Evolutionary conservation across 2,113 vertebrate species (phyloP).

Genomic region (Phylloscopus trochiloides): DNA sequence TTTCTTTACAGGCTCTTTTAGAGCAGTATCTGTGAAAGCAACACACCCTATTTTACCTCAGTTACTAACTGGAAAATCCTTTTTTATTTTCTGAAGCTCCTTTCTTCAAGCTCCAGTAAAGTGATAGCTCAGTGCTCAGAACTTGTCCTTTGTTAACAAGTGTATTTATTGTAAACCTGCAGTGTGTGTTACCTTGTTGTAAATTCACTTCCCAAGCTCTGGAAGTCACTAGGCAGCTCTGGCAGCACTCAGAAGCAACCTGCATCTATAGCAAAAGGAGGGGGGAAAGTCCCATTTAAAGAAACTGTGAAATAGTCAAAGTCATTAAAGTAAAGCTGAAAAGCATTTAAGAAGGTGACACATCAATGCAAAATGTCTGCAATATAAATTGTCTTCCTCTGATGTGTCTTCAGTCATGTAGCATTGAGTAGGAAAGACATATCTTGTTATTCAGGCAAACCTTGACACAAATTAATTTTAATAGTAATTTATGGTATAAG

Average conservation of each 20-base stretch:
- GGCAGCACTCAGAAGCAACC: not conserved
- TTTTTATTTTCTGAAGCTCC: not conserved
- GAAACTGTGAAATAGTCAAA: not conserved
- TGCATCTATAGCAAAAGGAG: not conserved
- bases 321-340: not conserved
- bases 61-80: not conserved
- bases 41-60: not conserved
- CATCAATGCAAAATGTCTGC: not conserved
- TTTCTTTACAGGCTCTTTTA: not conserved
- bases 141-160: not conserved
- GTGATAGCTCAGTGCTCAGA: not conserved
- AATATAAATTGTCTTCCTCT: not conserved
- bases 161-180: not conserved
- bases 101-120: not conserved
- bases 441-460: not conserved
- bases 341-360: not conserved
- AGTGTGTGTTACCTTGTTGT: not conserved
- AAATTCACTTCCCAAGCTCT: not conserved
- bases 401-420: not conserved
- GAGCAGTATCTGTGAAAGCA: not conserved
- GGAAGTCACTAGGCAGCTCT: not conserved
- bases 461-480: constrained; percentile 6
- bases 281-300: not conserved
- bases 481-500: constrained; percentile 9
- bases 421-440: not conserved